Percentiles rank a stretch among this genome's conserved stretches.
Conservation (phyloP, 2,113 vertebrate genomes). For the Balaenoptera acutorostrata region DNA sequence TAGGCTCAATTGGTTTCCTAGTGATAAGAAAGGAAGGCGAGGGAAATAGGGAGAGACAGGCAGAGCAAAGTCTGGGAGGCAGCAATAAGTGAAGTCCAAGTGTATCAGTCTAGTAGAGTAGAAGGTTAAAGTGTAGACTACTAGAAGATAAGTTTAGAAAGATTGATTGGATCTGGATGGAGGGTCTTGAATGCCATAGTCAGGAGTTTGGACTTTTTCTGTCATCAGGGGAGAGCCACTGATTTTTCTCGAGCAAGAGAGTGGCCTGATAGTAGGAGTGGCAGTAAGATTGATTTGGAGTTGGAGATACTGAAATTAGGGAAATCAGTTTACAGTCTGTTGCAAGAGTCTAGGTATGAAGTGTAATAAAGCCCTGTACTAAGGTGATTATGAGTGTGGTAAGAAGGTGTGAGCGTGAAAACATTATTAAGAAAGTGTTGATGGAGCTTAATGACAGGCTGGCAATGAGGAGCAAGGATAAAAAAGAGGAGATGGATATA, state of each 20-base stretch:
- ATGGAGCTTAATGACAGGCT: neutral
- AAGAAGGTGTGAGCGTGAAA: neutral
- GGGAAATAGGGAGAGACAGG: neutral
- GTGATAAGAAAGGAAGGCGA: neutral
- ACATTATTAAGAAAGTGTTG: neutral
- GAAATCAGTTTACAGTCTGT: neutral
- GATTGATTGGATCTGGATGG: neutral
- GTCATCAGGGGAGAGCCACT: neutral
- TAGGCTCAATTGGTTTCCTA: neutral
- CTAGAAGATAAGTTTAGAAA: neutral
- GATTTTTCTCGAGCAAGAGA: neutral
- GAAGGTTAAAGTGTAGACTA: neutral
- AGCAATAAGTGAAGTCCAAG: neutral
- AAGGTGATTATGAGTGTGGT: neutral
- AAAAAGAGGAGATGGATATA: neutral
- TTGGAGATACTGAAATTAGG: neutral
- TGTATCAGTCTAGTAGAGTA: neutral
- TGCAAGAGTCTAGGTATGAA: neutral
- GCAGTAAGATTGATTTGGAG: neutral
- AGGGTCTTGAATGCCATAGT: constrained; percentile 1
- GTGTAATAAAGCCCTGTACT: neutral
- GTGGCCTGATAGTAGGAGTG: neutral
- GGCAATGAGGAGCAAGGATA: neutral
- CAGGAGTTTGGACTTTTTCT: neutral
- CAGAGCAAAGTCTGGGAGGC: neutral